Evolutionary conservation across 2,888 invertebrate species (phyloP).

Genomic region (Ferdinandea cuprea): DNA sequence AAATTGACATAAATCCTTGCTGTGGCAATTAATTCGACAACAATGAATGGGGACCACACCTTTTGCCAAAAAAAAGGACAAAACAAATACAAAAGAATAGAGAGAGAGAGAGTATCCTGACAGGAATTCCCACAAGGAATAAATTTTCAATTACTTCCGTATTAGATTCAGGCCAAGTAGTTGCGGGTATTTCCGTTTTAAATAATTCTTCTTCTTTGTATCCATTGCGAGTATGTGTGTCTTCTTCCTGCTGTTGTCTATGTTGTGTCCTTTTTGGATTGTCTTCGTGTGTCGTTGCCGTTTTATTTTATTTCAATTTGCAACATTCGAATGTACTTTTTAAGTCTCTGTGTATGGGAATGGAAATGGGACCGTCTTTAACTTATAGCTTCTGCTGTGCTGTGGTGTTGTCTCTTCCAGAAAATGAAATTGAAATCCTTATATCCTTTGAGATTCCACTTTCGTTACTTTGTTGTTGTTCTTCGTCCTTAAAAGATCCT

Average conservation of each 20-base stretch:
- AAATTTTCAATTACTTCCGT: slow-evolving; percentile 69
- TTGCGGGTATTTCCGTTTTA: slow-evolving; percentile 74
- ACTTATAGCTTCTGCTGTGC: slow-evolving; percentile 16
- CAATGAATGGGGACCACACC: slow-evolving; percentile 69
- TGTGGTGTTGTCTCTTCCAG: slow-evolving; percentile 51
- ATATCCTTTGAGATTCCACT: slow-evolving; percentile 71
- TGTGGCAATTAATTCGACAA: slow-evolving; percentile 69
- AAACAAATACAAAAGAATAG: slow-evolving; percentile 10
- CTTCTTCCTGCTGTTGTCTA: neutral
- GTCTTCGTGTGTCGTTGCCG: slow-evolving; percentile 12
- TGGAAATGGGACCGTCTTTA: too few species aligned
- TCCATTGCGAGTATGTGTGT: slow-evolving; percentile 28
- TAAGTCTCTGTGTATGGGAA: too few species aligned
- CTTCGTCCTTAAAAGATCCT: slow-evolving; percentile 55
- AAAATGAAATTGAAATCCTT: slow-evolving; percentile 69
- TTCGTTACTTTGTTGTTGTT: slow-evolving; percentile 39
- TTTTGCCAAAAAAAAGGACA: slow-evolving; percentile 28
- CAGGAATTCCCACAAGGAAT: slow-evolving; percentile 66
- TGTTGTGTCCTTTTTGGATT: slow-evolving; percentile 24
- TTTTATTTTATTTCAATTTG: slow-evolving; percentile 56
- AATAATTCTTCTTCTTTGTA: slow-evolving; percentile 57
- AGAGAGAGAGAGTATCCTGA: slow-evolving; percentile 35
- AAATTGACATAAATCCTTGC: slow-evolving; percentile 57
- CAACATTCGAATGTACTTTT: slow-evolving; percentile 66
- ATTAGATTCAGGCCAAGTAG: slow-evolving; percentile 73